These are phyloP conservation scores for Bubo bubo DNA, from an alignment of 2,113 vertebrate species.

Conservation along the genomic window DNA sequence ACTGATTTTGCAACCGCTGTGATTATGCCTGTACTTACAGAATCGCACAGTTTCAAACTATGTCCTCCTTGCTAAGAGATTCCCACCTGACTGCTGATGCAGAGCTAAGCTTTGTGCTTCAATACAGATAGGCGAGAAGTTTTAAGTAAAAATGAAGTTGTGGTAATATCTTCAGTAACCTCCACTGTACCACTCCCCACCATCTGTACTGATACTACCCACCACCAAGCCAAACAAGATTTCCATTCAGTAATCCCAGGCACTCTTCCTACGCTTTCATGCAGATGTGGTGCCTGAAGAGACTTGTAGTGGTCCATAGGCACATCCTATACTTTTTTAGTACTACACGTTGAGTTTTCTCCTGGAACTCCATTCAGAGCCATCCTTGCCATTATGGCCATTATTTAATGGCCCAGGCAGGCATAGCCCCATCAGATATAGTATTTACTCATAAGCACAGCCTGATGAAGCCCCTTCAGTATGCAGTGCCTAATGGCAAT, in stretches of 20 bases:
- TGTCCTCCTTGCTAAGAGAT: background rate
- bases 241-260: background rate
- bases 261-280: background rate
- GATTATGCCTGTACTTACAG: background rate
- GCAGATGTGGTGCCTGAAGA: background rate
- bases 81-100: background rate
- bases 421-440: background rate
- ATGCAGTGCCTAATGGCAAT: background rate
- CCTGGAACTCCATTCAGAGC: background rate
- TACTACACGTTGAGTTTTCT: background rate
- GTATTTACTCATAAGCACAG: background rate
- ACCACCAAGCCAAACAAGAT: background rate
- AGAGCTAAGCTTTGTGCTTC: background rate
- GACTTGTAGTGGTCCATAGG: background rate
- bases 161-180: background rate
- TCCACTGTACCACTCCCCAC: background rate
- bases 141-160: background rate
- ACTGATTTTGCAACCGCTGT: background rate
- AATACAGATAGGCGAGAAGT: background rate
- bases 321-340: background rate
- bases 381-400: background rate
- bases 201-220: background rate
- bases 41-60: background rate
- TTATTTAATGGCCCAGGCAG: accelerated
- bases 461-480: background rate